Evolutionary conservation across 1,140 invertebrate genomes (phyloP).

Genomic region (Pseudomyrmex dendroicus): DNA sequence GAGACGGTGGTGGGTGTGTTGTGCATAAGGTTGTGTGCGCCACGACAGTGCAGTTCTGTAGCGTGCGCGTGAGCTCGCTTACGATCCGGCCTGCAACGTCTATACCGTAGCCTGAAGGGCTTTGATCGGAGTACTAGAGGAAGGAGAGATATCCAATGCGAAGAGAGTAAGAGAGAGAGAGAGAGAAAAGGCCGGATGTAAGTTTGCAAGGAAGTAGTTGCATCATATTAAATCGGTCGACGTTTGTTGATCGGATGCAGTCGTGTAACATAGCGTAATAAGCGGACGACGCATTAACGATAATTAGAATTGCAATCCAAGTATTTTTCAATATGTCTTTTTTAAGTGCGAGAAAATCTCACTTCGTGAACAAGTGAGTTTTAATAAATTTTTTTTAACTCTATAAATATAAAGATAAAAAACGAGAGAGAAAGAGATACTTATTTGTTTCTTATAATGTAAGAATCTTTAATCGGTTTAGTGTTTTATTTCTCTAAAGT

Average conservation of each 20-base stretch:
- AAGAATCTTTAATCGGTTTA: neutral
- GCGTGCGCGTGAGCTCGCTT: slow-evolving; percentile 44
- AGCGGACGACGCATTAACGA: neutral
- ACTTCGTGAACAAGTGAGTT: too few species aligned
- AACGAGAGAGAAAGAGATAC: neutral
- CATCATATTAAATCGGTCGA: slow-evolving; percentile 46
- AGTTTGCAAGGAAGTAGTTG: slow-evolving; percentile 54
- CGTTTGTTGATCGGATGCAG: neutral
- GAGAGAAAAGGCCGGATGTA: slow-evolving; percentile 8
- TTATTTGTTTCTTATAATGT: too few species aligned
- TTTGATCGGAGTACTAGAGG: slow-evolving; percentile 72
- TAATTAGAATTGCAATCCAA: neutral
- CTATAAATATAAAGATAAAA: too few species aligned
- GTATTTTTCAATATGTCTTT: neutral
- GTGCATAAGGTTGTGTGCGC: neutral
- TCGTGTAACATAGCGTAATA: slow-evolving; percentile 6
- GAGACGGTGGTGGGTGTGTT: neutral
- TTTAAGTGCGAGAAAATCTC: neutral
- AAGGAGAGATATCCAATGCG: slow-evolving; percentile 46
- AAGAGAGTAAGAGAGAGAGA: slow-evolving; percentile 1
- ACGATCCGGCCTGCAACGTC: slow-evolving; percentile 65
- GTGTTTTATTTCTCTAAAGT: neutral
- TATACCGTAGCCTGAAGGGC: slow-evolving; percentile 67
- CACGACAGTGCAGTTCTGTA: neutral
- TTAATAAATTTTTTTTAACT: too few species aligned